Evolutionary conservation across 2,888 invertebrate species (phyloP), one percentile per base, ranked within the genome.

Genomic region (Caenorhabditis doughertyi): DNA sequence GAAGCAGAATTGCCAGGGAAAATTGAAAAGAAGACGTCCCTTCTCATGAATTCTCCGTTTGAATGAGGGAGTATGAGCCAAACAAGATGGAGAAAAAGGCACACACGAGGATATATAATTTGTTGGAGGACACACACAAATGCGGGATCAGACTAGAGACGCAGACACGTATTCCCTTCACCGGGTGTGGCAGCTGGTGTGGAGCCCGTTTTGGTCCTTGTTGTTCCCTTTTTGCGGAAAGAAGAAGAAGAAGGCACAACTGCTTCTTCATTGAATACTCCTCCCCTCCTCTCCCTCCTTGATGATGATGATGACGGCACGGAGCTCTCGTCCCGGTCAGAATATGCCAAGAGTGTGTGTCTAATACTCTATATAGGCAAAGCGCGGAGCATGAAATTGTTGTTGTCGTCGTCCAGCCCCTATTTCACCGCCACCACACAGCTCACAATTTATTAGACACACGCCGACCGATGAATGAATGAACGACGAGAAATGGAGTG

Each of bases 121-220:
- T 76, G 76, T 42, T 68, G 68, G 55, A 53, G 58, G 23, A 49
- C 65, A 44, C 25, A 73, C 55, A 58, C 39, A 56, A 56, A 35
- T 39, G 39, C 58, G 58, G 60, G 58, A 58, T 58, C 51, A 51
- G 18, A 51, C 25, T 32, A 18, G 67, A 76, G 76, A 67, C 67
- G 71, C 71, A 60, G 60, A 67, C 23, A 67, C 29, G 13, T 51
- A 32, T 65, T 51, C 29, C 62, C 18, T 5, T 39, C 64, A 44
- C 67, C 56, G 56, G 67, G 74, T 47, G 76, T 67, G 67, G 76
- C 76, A 74, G 74, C 55, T 74, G 74, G 74, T 74, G 74, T 32
- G 56, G n/a, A 47, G 3, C 39, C 27, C 67, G 68, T 76, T 76
- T 76, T 76, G 76, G 67, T 76, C 67, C 39, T 56, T 58, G 72